A percentile compares a stretch with the other conserved stretches of the same genome.
Evolutionary conservation across 2,797 vertebrate species (phyloP).

Genomic region (Diplodus puntazzo): DNA sequence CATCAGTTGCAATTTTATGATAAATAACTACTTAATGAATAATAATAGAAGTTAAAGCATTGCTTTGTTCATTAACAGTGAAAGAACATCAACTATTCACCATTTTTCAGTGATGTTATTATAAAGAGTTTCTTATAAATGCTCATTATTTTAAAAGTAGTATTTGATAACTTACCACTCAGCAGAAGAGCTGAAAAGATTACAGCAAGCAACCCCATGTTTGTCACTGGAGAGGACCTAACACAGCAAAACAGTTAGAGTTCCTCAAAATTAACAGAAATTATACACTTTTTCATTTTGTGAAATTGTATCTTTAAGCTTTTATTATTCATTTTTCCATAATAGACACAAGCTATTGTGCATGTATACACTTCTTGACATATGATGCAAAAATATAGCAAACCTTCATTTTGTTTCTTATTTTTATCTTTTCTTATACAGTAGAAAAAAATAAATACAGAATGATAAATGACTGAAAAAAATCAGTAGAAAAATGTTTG

Average conservation of each 20-base stretch:
- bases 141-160: neutral
- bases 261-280: neutral
- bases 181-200: conserved; percentile 49
- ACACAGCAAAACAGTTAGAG: neutral
- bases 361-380: neutral
- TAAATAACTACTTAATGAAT: too few relatives aligned
- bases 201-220: conserved; percentile 40
- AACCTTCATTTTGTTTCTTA: neutral
- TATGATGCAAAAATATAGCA: neutral
- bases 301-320: neutral
- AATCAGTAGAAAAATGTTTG: neutral
- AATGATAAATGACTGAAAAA: neutral
- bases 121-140: neutral
- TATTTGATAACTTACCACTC: conserved; percentile 47
- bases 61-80: too few relatives aligned
- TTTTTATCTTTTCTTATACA: neutral
- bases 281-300: neutral
- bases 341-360: neutral
- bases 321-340: neutral
- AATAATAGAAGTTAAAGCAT: too few relatives aligned
- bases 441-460: neutral
- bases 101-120: too few relatives aligned
- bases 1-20: too few relatives aligned
- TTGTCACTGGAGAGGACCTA: conserved; percentile 34
- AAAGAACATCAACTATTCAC: too few relatives aligned